Evolutionary conservation across 2,113 vertebrate genomes (phyloP), one percentile per base, ranked within the genome.

Genomic region (Pangasianodon gigas): DNA sequence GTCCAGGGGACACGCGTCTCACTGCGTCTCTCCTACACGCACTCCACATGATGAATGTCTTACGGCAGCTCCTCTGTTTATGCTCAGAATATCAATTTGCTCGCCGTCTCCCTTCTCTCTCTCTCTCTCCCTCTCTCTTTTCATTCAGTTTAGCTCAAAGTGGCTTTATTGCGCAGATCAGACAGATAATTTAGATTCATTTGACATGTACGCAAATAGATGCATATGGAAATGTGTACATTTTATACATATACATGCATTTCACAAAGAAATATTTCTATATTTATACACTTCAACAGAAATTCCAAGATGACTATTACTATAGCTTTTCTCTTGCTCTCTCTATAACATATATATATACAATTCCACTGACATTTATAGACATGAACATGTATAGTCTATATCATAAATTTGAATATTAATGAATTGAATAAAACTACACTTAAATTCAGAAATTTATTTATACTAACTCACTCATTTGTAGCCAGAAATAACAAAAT

Each of bases 31-130:
- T 81, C 90, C 85, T 88, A 60, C 89, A 79, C 75, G 37, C 90
- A 88, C 88, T 88, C 83, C 32, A 80, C 56, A 71, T 91, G 90
- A 92, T 91, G 80, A 89, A 92, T 93, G 90, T 91, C 89, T 79
- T 82, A 82, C 88, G 86, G 83, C 65, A 88, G 89, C 86, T 91
- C 71, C 88, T 90, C 91, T 91, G 93, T 92, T 93, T 92, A 93
- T 91, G 88, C 89, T 90, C 90, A 89, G 92, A 92, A 92, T 93
- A 91, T 92, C 85, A 93, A 93, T 93, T 92, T 82, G 89, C 87
- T 90, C 60, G 60, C 56, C 48, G 71, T 89, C 90, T 87, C 90
- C 77, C 71, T 86, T 84, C 48, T 84, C 79, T 75, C 32, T 37
- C 37, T 37, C 32, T 71, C 46, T 87, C 60, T 89, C 16, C 52